phyloP scores from a whole-genome alignment of 1,140 invertebrate genomes.

The Drosophila ananassae region DNA sequence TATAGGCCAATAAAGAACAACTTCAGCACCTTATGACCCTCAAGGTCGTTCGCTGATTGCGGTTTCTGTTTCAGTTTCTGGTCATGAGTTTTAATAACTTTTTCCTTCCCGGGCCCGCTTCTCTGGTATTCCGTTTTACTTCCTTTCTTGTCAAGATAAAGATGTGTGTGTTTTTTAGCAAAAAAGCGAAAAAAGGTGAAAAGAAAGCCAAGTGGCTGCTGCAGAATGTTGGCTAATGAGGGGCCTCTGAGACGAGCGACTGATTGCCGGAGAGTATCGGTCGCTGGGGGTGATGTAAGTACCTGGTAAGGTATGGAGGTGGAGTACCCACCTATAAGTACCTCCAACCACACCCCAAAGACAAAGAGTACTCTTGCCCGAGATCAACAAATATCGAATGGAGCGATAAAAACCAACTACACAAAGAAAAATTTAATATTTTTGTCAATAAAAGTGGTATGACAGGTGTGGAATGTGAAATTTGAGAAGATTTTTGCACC shows the following conservation, averaged over 20 bases:
- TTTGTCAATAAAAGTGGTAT: no score
- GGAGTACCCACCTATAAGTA: background rate
- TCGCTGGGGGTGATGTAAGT: constrained; percentile 3
- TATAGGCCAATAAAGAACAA: constrained; percentile 21
- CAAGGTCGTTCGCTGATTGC: constrained; percentile 80
- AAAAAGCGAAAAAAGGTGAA: constrained; percentile 30
- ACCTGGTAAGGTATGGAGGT: background rate
- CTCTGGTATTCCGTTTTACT: constrained; percentile 72
- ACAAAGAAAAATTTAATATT: background rate
- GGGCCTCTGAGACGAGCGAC: constrained; percentile 1
- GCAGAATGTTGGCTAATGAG: constrained; percentile 72
- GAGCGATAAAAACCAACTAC: constrained; percentile 36
- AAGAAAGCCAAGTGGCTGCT: constrained; percentile 43
- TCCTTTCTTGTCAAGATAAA: constrained; percentile 75
- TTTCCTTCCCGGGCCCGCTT: constrained; percentile 35
- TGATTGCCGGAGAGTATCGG: background rate
- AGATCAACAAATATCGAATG: constrained; percentile 61
- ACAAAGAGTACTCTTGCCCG: constrained; percentile 33
- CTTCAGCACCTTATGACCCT: constrained; percentile 48
- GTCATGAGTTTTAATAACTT: constrained; percentile 64
- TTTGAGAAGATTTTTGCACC: no score
- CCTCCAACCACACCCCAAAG: constrained; percentile 52
- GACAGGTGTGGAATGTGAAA: no score
- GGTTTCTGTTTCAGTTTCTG: constrained; percentile 49
- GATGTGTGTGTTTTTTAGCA: constrained; percentile 9